Conservation (phyloP, 2,888 invertebrate genomes). For the Hemaris fuciformis region DNA sequence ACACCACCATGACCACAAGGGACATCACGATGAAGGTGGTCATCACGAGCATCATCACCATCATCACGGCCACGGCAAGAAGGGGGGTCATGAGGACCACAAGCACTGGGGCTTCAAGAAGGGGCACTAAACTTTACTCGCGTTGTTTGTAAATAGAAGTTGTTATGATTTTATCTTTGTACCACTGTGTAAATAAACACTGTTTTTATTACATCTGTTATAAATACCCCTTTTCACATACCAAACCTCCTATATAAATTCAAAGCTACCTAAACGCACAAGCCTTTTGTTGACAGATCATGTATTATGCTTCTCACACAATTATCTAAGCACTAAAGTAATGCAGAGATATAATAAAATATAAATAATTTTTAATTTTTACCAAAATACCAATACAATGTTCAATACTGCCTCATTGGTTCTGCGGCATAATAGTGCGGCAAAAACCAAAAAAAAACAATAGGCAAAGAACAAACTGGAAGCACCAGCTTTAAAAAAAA, state of each 20-base stretch:
- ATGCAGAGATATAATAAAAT: too few species aligned
- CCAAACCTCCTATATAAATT: not conserved
- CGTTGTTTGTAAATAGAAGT: not conserved
- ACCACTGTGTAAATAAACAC: slow-evolving; percentile 38
- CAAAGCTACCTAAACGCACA: too few species aligned
- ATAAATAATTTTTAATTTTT: too few species aligned
- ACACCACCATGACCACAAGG: slow-evolving; percentile 89
- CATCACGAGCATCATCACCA: slow-evolving; percentile 89
- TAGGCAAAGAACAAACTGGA: too few species aligned
- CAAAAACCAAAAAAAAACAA: too few species aligned
- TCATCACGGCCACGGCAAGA: slow-evolving; percentile 87
- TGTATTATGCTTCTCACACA: too few species aligned
- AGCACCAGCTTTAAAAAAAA: too few species aligned
- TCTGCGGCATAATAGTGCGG: too few species aligned
- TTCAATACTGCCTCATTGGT: too few species aligned
- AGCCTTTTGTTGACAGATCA: too few species aligned
- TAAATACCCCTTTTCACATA: not conserved
- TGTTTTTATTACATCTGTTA: not conserved
- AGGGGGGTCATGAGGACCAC: slow-evolving; percentile 89
- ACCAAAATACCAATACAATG: too few species aligned
- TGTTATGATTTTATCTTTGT: slow-evolving; percentile 24
- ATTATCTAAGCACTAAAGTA: too few species aligned
- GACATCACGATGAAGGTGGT: slow-evolving; percentile 89
- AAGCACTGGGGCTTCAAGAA: slow-evolving; percentile 88
- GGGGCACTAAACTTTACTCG: slow-evolving; percentile 55